A percentile compares a stretch with the other conserved stretches of the same genome.
Evolutionary conservation across 2,888 invertebrate species (phyloP).

Genomic region (Pollenia amentaria): DNA sequence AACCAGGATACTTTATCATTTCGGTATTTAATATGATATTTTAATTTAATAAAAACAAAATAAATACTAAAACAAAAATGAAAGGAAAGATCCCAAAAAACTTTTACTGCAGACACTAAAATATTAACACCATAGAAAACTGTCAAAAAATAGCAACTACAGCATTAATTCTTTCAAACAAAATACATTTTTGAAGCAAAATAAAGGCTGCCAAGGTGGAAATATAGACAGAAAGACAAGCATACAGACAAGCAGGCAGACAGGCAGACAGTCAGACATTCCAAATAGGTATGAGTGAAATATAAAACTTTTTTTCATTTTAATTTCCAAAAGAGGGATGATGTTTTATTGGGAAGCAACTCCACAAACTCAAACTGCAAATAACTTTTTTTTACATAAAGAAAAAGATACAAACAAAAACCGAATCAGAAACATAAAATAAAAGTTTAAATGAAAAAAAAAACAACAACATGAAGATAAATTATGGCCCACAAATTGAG

Average conservation of each 20-base stretch:
- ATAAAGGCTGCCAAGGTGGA: conserved; percentile 36
- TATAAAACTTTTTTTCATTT: conserved; percentile 79
- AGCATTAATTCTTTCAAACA: conserved; percentile 79
- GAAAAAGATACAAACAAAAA: conserved; percentile 17
- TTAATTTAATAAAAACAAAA: conserved; percentile 65
- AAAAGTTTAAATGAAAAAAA: conserved; percentile 70
- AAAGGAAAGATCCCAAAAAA: conserved; percentile 41
- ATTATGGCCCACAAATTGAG: conserved; percentile 80
- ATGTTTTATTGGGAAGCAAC: conserved; percentile 54
- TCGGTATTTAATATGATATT: conserved; percentile 47
- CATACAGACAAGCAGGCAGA: not conserved
- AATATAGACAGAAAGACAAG: not conserved
- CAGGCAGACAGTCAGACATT: not conserved
- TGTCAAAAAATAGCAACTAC: conserved; percentile 81
- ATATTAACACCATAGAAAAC: conserved; percentile 71
- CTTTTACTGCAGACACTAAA: conserved; percentile 58
- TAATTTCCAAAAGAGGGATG: conserved; percentile 54
- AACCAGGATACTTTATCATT: conserved; percentile 55
- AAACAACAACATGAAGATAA: conserved; percentile 79
- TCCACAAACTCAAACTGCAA: conserved; percentile 27
- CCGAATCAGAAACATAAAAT: conserved; percentile 59
- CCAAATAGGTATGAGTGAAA: conserved; percentile 78
- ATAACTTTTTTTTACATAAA: not conserved
- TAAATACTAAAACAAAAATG: not conserved
- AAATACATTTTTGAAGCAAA: conserved; percentile 45